phyloP scores from a whole-genome alignment of 2,797 vertebrate genomes.

The Myotis planiceps region DNA sequence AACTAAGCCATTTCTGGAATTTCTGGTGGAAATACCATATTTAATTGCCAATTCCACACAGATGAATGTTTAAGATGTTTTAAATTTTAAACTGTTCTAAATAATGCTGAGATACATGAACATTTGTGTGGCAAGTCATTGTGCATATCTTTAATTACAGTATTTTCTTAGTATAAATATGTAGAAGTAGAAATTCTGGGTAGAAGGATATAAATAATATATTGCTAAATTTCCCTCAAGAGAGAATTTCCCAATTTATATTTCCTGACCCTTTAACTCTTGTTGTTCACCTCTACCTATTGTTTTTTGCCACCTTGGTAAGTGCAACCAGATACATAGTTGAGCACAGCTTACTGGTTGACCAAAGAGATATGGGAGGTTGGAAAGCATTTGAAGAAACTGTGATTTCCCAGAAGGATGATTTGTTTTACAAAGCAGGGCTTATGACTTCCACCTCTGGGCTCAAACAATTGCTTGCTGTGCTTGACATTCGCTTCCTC shows the following conservation, averaged over 20 bases:
- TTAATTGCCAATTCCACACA: constrained; percentile 46
- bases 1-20: constrained; percentile 56
- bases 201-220: background rate
- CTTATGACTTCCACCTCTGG: background rate
- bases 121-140: background rate
- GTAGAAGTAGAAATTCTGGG: background rate
- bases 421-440: background rate
- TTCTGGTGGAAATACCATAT: constrained; percentile 53
- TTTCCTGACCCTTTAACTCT: background rate
- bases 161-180: background rate
- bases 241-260: background rate
- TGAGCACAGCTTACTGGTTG: background rate
- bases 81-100: constrained; percentile 41
- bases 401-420: background rate
- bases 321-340: background rate
- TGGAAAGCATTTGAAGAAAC: background rate
- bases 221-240: background rate
- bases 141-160: background rate
- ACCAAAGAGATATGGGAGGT: background rate
- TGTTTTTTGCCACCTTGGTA: background rate
- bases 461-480: background rate
- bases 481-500: rapidly evolving
- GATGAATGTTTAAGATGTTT: constrained; percentile 42
- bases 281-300: background rate
- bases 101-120: constrained; percentile 31